Evolutionary conservation across 2,888 invertebrate species (phyloP).

Genomic region (Petrolisthes cinctipes): DNA sequence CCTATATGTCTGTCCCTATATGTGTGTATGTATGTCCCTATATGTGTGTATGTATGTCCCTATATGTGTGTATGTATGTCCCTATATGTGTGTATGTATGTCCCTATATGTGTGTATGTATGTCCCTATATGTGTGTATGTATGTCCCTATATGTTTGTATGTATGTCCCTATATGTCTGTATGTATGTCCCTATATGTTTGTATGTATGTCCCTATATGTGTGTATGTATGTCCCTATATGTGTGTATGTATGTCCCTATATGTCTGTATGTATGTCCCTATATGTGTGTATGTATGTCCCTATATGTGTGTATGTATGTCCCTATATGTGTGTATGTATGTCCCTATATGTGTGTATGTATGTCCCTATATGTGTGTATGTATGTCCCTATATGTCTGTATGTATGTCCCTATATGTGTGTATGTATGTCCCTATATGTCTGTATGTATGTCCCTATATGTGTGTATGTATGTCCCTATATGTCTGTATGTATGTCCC

Average conservation of each 20-base stretch:
- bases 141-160: neutral
- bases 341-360: neutral
- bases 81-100: slow-evolving; percentile 8
- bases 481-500: neutral
- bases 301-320: neutral
- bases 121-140: neutral
- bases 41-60: slow-evolving; percentile 69
- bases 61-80: slow-evolving; percentile 73
- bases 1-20: neutral
- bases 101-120: neutral
- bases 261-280: neutral
- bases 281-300: neutral
- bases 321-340: neutral
- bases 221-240: slow-evolving; percentile 1
- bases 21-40: slow-evolving; percentile 2
- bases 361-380: no score
- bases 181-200: neutral
- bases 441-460: neutral
- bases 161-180: neutral
- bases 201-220: no score
- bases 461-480: neutral
- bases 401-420: neutral
- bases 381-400: slow-evolving; percentile 1
- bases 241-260: neutral
- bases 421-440: neutral